Conservation (phyloP, 2,888 invertebrate genomes). For the Agrochola lota region DNA sequence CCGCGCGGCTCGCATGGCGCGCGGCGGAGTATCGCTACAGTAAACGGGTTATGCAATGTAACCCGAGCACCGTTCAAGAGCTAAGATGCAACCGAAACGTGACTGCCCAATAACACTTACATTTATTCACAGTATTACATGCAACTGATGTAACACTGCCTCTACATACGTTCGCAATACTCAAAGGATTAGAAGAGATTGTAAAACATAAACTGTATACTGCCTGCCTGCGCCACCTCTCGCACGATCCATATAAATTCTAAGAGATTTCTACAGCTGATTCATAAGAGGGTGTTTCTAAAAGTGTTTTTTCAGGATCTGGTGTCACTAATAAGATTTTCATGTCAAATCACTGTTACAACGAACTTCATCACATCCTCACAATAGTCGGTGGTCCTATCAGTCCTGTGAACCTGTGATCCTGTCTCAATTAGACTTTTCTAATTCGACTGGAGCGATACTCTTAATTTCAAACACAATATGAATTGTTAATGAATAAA, state of each 20-base stretch:
- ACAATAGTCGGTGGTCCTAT: neutral
- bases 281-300: neutral
- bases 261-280: neutral
- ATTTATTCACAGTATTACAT: slow-evolving; percentile 11
- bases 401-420: neutral
- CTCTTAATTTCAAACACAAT: no score
- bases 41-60: slow-evolving; percentile 37
- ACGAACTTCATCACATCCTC: neutral
- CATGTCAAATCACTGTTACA: neutral
- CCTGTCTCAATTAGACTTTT: neutral
- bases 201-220: neutral
- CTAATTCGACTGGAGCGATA: neutral
- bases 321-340: neutral
- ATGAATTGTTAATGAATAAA: no score
- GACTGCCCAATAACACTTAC: slow-evolving; percentile 35
- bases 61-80: slow-evolving; percentile 14
- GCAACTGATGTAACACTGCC: neutral
- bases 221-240: neutral
- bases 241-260: neutral
- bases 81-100: slow-evolving; percentile 48
- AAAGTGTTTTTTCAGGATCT: neutral
- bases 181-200: neutral
- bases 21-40: slow-evolving; percentile 10
- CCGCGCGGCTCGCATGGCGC: slow-evolving; percentile 1
- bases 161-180: neutral